Base-by-base conservation (phyloP, 2,113 vertebrate species). In the Tragulus kanchil region DNA sequence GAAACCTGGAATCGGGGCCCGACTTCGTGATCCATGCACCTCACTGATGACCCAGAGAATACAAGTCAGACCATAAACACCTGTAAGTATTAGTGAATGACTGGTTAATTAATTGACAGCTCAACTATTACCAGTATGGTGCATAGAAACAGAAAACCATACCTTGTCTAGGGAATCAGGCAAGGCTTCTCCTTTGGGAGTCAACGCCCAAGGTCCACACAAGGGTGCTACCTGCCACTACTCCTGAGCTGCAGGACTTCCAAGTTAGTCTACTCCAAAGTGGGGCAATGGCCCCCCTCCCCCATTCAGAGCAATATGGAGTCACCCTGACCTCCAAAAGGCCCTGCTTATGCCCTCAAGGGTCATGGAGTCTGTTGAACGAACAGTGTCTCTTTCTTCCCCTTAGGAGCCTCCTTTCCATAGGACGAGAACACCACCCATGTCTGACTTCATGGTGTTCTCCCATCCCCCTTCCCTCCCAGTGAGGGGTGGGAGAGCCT, bases 131-230 rank as follows among this genome's bases (percentile, higher is more conserved):
- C 52, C 58, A 89, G 58, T 8, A 25, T 1, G 6, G 28, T 19
- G 19, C 71, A 17, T 21, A 5, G 26, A 31, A 83, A 3, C 26
- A 59, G 42, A 81, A 81, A 88, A 21, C 36, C 78, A 86, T 42
- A 42, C 90, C 23, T 58, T 67, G 25, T 31, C 89, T 84, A 52
- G 10, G 19, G 6, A 21, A 64, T 23, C 45, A 75, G 23, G 64
- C 78, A 58, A 77, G 59, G 17, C 31, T 91, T 95, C 42, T 95
- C 42, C 69, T 42, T n/a, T n/a, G n/a, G n/a, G n/a, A n/a, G n/a
- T 75, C 13, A 65, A 59, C 13, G 19, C n/a, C 81, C n/a, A 56
- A 1, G 13, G 73, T 92, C 88, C 23, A 1, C 1, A 7, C 6
- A 17, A 50, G 25, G 28, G 23, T 13, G 56, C 50, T 19, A 7